Percentiles rank a stretch among this genome's conserved stretches.
Evolutionary conservation across 2,888 invertebrate genomes (phyloP).

Genomic region (Incurvaria masculella): DNA sequence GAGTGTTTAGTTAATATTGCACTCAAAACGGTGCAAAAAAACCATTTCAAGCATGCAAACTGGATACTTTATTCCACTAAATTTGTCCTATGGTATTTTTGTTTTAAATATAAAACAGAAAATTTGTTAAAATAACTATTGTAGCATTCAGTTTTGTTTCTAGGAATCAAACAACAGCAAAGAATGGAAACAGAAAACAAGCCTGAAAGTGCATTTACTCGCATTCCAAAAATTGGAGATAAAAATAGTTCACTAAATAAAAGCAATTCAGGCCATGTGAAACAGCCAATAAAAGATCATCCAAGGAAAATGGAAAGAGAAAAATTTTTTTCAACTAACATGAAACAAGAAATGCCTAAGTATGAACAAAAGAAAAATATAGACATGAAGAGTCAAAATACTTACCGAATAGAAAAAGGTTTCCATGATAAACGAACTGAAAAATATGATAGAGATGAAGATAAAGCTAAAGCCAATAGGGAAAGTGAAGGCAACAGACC

Average conservation of each 20-base stretch:
- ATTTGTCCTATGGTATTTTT: too few species aligned
- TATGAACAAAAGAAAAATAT: constrained; percentile 35
- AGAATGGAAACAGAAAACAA: constrained; percentile 29
- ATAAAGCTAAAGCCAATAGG: constrained; percentile 27
- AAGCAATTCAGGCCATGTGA: constrained; percentile 23
- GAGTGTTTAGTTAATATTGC: too few species aligned
- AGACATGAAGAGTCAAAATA: constrained; percentile 46
- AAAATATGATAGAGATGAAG: constrained; percentile 11
- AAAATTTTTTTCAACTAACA: constrained; percentile 9
- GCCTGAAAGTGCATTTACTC: constrained; percentile 30
- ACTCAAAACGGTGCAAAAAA: too few species aligned
- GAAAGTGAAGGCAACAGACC: constrained; percentile 25
- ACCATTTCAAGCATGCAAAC: too few species aligned
- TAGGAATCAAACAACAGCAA: constrained; percentile 28
- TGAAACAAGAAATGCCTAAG: constrained; percentile 21
- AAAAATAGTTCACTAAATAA: constrained; percentile 19
- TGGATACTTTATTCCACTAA: too few species aligned
- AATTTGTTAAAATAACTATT: too few species aligned
- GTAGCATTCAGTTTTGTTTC: constrained; percentile 28
- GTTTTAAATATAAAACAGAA: too few species aligned
- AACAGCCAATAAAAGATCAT: constrained; percentile 19
- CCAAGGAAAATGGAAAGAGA: constrained; percentile 9
- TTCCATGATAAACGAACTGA: constrained; percentile 24
- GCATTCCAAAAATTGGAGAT: constrained; percentile 55
- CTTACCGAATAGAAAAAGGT: constrained; percentile 51